A percentile compares a stretch with the other conserved stretches of the same genome.
Evolutionary conservation across 2,888 invertebrate species (phyloP).

Genomic region (Nymphalis c-album): DNA sequence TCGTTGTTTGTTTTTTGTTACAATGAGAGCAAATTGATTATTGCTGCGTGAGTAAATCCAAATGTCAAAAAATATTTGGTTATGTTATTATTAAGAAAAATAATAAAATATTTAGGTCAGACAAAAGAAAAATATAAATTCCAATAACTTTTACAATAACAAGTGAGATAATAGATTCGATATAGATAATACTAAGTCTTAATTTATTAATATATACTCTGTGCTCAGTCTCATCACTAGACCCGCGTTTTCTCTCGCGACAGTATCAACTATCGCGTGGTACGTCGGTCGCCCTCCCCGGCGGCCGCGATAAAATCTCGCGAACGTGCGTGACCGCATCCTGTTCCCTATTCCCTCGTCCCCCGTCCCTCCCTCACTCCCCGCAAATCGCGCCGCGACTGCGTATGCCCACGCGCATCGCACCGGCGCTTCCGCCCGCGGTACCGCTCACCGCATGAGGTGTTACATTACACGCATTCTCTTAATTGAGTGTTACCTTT

Average conservation of each 20-base stretch:
- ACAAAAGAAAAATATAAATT: too few species aligned
- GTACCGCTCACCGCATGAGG: conserved; percentile 38
- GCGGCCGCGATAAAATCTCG: conserved; percentile 45
- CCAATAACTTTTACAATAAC: too few species aligned
- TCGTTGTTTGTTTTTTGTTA: too few species aligned
- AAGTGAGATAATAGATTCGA: too few species aligned
- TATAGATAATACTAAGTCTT: not conserved
- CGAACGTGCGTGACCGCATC: conserved; percentile 70
- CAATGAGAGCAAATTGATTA: too few species aligned
- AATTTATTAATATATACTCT: conserved; percentile 2
- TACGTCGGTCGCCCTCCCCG: conserved; percentile 28
- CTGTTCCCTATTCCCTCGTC: conserved; percentile 48
- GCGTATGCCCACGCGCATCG: conserved; percentile 36
- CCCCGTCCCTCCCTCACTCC: conserved; percentile 29
- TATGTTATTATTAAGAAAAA: too few species aligned
- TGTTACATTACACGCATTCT: conserved; percentile 29
- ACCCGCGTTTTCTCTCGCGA: conserved; percentile 34
- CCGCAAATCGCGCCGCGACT: conserved; percentile 36
- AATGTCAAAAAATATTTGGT: too few species aligned
- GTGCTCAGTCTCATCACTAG: conserved; percentile 30
- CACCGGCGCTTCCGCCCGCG: conserved; percentile 43
- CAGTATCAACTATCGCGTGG: conserved; percentile 34
- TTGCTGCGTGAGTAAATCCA: too few species aligned
- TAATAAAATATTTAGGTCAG: too few species aligned
- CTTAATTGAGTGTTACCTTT: conserved; percentile 3